phyloP scores from a whole-genome alignment of 2,888 invertebrate genomes.

The Epirrhoe tristata region DNA sequence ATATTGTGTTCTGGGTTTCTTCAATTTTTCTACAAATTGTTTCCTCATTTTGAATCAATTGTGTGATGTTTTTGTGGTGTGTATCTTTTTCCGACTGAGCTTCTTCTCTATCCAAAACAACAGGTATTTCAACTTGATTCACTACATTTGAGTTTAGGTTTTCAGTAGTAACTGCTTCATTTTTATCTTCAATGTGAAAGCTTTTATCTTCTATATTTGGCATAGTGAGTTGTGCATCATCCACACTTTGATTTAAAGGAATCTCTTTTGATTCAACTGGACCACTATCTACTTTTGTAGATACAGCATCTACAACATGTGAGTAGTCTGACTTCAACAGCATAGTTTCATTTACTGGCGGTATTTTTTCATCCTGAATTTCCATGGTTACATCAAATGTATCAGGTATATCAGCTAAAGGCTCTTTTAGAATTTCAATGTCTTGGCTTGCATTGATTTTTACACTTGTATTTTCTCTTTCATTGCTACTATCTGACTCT shows the following conservation, averaged over 20 bases:
- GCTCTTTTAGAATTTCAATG: constrained; percentile 10
- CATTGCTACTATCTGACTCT: background rate
- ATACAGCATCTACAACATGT: background rate
- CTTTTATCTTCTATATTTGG: constrained; percentile 2
- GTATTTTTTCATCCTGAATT: background rate
- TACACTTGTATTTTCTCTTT: background rate
- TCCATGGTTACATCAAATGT: constrained; percentile 9
- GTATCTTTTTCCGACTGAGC: background rate
- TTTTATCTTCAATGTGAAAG: background rate
- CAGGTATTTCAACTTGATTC: background rate
- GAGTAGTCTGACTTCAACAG: background rate
- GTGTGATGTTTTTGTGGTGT: background rate
- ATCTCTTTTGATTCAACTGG: constrained; percentile 1
- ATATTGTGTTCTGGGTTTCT: background rate
- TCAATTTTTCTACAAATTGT: constrained; percentile 1
- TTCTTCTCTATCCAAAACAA: background rate
- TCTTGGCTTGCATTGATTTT: background rate
- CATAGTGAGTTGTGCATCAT: background rate
- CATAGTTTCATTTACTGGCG: background rate
- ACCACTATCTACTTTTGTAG: background rate
- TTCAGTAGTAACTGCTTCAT: constrained; percentile 6
- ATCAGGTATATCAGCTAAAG: constrained; percentile 4
- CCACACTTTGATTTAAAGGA: constrained; percentile 3
- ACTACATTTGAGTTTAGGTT: constrained; percentile 11
- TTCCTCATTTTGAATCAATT: constrained; percentile 9